Conservation (phyloP, 2,888 invertebrate species). For the Epistrophella euchroma region DNA sequence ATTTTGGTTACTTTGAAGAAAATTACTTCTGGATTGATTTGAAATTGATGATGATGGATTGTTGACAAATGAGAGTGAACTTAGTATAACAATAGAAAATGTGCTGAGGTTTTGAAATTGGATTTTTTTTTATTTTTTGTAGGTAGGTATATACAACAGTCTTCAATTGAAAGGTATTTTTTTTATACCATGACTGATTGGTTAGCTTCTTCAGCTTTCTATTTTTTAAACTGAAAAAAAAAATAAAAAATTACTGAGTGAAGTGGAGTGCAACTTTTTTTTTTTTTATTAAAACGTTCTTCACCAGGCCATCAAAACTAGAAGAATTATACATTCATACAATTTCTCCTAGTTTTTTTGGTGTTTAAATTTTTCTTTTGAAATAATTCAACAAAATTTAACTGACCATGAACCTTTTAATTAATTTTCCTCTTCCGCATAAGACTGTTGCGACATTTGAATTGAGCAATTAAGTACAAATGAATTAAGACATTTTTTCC, state of each 20-base stretch:
- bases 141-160: too few relatives aligned
- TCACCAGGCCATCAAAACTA: too few relatives aligned
- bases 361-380: too few relatives aligned
- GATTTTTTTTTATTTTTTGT: background rate
- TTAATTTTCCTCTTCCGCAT: too few relatives aligned
- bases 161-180: background rate
- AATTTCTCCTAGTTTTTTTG: too few relatives aligned
- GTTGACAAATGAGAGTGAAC: background rate
- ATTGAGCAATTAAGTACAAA: too few relatives aligned
- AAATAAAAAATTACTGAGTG: background rate
- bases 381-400: too few relatives aligned
- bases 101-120: background rate
- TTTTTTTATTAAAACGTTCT: too few relatives aligned
- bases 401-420: too few relatives aligned
- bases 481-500: too few relatives aligned
- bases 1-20: constrained; percentile 5
- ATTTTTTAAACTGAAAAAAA: background rate
- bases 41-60: constrained; percentile 41
- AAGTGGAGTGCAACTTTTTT: background rate
- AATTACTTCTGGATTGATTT: constrained; percentile 28
- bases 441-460: too few relatives aligned
- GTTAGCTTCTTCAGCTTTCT: background rate
- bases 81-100: constrained; percentile 10
- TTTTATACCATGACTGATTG: background rate
- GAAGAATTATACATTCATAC: too few relatives aligned